Conservation (phyloP, 2,113 vertebrate species). For the Uropsilus gracilis region DNA sequence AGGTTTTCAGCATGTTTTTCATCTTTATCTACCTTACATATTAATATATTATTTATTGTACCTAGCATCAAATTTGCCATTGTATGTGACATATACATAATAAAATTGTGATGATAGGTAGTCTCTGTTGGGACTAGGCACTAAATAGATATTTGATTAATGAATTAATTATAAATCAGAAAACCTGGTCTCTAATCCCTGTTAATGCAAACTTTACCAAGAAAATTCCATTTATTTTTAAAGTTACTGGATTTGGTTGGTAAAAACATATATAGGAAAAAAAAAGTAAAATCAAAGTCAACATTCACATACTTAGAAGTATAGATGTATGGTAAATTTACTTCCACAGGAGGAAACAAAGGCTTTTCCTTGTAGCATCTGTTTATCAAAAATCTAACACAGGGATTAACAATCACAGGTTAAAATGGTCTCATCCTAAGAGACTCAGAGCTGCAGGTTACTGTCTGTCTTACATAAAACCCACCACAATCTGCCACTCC, state of each 20-base stretch:
- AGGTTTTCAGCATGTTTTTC: background rate
- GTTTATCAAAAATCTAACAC: conserved; percentile 42
- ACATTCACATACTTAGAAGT: background rate
- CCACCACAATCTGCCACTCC: conserved; percentile 8
- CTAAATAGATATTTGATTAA: background rate
- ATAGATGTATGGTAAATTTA: conserved; percentile 37
- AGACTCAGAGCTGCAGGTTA: background rate
- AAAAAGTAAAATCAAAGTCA: conserved; percentile 37
- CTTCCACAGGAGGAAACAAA: conserved; percentile 31
- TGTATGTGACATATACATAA: background rate
- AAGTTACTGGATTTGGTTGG: background rate
- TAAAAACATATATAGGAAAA: background rate
- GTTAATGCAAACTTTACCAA: background rate
- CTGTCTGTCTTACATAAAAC: conserved; percentile 41
- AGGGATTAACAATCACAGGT: conserved; percentile 52
- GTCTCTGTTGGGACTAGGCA: background rate
- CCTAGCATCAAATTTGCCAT: background rate
- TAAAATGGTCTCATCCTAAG: conserved; percentile 49
- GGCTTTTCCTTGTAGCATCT: conserved; percentile 46
- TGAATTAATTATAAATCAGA: background rate
- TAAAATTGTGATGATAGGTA: background rate
- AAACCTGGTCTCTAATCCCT: background rate
- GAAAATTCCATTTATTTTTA: background rate
- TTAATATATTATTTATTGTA: background rate
- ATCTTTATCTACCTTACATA: background rate